Evolutionary conservation across 2,797 vertebrate genomes (phyloP).

Genomic region (Ceryle rudis): DNA sequence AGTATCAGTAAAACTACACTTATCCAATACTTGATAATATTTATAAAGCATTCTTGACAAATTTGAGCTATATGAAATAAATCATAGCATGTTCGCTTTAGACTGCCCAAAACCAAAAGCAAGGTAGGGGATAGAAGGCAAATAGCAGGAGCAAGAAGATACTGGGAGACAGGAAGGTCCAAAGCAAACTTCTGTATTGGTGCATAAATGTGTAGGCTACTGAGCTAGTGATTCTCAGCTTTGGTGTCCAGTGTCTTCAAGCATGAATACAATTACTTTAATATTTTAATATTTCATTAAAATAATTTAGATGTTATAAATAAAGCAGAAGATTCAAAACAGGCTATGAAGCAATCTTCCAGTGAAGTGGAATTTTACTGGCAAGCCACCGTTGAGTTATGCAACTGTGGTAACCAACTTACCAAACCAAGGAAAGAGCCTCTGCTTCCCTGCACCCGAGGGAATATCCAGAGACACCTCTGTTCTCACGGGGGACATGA

Average conservation of each 20-base stretch:
- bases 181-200: neutral
- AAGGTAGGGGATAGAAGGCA: neutral
- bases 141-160: neutral
- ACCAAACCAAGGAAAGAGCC: neutral
- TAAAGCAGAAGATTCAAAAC: conserved; percentile 6
- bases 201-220: neutral
- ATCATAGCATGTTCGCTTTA: neutral
- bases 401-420: neutral
- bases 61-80: neutral
- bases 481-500: neutral
- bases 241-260: neutral
- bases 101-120: neutral
- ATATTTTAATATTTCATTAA: conserved; percentile 39
- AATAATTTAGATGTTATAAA: conserved; percentile 23
- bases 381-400: neutral
- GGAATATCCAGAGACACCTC: neutral
- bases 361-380: conserved; percentile 24
- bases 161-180: neutral
- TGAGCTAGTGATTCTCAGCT: neutral
- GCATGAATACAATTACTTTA: neutral
- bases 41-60: neutral
- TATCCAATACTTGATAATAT: neutral
- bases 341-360: neutral
- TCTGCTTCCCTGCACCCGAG: neutral
- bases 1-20: neutral